Base-by-base conservation (phyloP, 2,888 invertebrate species). In the Cyrtodaria siliqua region DNA sequence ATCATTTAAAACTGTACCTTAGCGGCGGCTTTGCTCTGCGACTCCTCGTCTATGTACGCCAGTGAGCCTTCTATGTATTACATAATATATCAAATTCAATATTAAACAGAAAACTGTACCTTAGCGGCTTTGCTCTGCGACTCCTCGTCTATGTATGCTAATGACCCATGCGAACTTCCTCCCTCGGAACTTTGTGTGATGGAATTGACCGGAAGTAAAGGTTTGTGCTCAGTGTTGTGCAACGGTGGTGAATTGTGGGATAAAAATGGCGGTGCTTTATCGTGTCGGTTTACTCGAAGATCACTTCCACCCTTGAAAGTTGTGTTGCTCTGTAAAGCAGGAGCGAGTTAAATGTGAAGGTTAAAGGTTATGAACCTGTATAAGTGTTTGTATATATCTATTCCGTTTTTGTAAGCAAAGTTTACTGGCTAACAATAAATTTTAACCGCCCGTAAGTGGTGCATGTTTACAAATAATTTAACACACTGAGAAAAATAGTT, bases 91-190 rank as follows among this genome's bases (percentile, higher is more conserved):
- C n/a, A n/a, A n/a, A n/a, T n/a, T n/a, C n/a, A n/a, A n/a, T n/a
- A n/a, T n/a, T n/a, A n/a, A n/a, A n/a, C n/a, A n/a, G n/a, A n/a
- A 33, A 33, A 33, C 33, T 12, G 12, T 33, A 33, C 33, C 33
- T 33, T 33, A 33, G 33, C 33, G 6, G 33, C 29, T 20, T 44
- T 63, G 23, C 52, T 60, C 2, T 57, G 52, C 8, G 61, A 52
- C 18, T 80, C 80, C 60, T 80, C 80, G 33, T 80, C 80, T n/a
- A 80, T 80, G 55, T 49, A 80, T 2, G 73, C 76, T 52, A 80
- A 50, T 42, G 80, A 80, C 47, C 69, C 80, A 50, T 80, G 80
- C 12, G 76, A 80, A 67, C 80, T 80, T 49, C 59, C 60, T 29
- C 49, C 57, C 38, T 80, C 71, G 9, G 75, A 71, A 26, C 53